A percentile compares a stretch with the other conserved stretches of the same genome.
Conservation (phyloP, 2,888 invertebrate species). For the Bombyx huttoni region DNA sequence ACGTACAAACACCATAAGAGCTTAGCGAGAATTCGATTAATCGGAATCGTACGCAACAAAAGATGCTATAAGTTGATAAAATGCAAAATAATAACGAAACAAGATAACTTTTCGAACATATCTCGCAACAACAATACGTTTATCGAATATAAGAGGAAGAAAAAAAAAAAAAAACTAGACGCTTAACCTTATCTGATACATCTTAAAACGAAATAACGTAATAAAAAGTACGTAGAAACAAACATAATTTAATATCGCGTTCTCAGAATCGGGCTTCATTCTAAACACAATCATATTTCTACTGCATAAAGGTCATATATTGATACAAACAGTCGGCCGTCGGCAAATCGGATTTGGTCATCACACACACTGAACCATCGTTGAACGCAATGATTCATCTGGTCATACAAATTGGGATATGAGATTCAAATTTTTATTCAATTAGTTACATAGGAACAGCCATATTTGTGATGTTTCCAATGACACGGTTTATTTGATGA, state of each 20-base stretch:
- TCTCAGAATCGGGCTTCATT: constrained; percentile 14
- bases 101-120: constrained; percentile 32
- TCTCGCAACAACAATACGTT: constrained; percentile 40
- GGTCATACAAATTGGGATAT: constrained; percentile 49
- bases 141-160: constrained; percentile 31
- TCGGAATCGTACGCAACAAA: constrained; percentile 16
- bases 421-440: constrained; percentile 59
- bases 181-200: constrained; percentile 44
- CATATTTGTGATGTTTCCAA: constrained; percentile 37
- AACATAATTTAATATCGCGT: constrained; percentile 12
- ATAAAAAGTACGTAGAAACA: constrained; percentile 46
- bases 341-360: constrained; percentile 25
- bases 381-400: constrained; percentile 55
- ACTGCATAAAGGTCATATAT: constrained; percentile 26
- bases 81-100: constrained; percentile 34
- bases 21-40: constrained; percentile 5
- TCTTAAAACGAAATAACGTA: constrained; percentile 51
- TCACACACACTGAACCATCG: constrained; percentile 27
- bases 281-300: constrained; percentile 29
- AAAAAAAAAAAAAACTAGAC: constrained; percentile 48
- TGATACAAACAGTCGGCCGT: constrained; percentile 15
- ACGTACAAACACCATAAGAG: neutral
- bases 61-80: constrained; percentile 27
- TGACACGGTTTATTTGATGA: constrained; percentile 18
- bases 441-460: constrained; percentile 48